Conservation (phyloP, 2,797 vertebrate species). For the Sebastes hopkinsi region DNA sequence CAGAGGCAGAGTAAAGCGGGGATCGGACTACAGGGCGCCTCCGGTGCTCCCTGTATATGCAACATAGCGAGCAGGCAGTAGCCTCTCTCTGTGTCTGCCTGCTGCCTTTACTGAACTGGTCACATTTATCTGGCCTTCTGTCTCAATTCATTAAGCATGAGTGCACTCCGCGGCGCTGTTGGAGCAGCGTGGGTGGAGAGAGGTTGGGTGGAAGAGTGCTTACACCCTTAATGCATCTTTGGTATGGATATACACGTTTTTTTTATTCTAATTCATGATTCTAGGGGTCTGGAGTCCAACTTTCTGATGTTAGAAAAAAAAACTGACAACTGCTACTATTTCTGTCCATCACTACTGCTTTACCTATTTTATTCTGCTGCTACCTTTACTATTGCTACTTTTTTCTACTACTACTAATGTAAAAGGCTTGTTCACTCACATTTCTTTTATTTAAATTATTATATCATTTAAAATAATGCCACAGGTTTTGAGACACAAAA, state of each 20-base stretch:
- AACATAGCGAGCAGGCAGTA: constrained; percentile 26
- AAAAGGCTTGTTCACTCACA: background rate
- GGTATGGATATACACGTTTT: background rate
- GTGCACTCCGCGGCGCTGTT: constrained; percentile 30
- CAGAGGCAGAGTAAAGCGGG: constrained; percentile 40
- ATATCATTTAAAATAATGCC: background rate
- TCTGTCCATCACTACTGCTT: background rate
- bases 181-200: constrained; percentile 41
- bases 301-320: background rate
- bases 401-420: background rate
- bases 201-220: background rate
- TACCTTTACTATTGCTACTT: background rate
- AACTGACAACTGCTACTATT: background rate
- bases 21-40: constrained; percentile 51
- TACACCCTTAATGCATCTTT: constrained; percentile 29
- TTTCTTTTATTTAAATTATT: background rate
- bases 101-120: constrained; percentile 64
- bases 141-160: constrained; percentile 70
- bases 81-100: constrained; percentile 42
- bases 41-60: constrained; percentile 44
- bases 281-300: background rate
- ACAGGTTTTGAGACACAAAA: background rate
- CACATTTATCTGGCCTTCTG: constrained; percentile 68
- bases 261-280: background rate
- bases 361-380: background rate